Percentiles rank a stretch among this genome's conserved stretches.
Conservation (phyloP, 2,797 vertebrate species). For the Ctenopoma kingsleyae region DNA sequence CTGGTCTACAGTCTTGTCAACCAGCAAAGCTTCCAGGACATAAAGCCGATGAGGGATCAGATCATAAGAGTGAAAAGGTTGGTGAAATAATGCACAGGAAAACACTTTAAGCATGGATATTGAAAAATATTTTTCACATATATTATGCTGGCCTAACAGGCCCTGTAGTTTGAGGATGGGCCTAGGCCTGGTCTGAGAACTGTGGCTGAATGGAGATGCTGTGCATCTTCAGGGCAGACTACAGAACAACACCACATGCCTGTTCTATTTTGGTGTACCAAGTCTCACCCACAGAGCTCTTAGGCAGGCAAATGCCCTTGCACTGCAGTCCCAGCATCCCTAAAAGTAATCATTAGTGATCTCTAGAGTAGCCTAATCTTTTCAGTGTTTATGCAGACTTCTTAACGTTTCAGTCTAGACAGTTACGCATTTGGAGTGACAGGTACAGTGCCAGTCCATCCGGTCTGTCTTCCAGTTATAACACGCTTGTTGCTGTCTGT, state of each 20-base stretch:
- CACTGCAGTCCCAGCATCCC: conserved; percentile 16
- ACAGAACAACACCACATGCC: conserved; percentile 35
- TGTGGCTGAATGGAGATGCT: conserved; percentile 54
- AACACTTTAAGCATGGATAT: conserved; percentile 10
- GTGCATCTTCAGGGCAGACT: conserved; percentile 45
- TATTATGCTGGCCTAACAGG: conserved; percentile 29
- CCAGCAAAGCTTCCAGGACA: conserved; percentile 99
- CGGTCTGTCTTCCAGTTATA: conserved; percentile 27
- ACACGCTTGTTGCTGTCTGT: conserved; percentile 21
- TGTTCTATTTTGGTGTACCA: conserved; percentile 37
- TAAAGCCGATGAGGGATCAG: conserved; percentile 97
- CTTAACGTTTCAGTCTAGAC: conserved; percentile 9
- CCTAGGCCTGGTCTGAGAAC: conserved; percentile 50
- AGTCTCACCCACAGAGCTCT: conserved; percentile 18
- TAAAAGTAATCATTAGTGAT: neutral
- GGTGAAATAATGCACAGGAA: conserved; percentile 43
- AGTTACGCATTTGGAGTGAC: neutral
- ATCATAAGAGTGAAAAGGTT: conserved; percentile 98
- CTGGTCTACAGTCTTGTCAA: conserved; percentile 97
- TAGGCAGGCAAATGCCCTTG: conserved; percentile 11
- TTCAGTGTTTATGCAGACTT: conserved; percentile 22
- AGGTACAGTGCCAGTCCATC: conserved; percentile 8
- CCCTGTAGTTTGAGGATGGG: conserved; percentile 46
- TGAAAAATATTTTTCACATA: conserved; percentile 20
- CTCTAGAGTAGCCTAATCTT: conserved; percentile 1